phyloP scores from a whole-genome alignment of 2,888 invertebrate genomes.

The Caenorhabditis sp. region DNA sequence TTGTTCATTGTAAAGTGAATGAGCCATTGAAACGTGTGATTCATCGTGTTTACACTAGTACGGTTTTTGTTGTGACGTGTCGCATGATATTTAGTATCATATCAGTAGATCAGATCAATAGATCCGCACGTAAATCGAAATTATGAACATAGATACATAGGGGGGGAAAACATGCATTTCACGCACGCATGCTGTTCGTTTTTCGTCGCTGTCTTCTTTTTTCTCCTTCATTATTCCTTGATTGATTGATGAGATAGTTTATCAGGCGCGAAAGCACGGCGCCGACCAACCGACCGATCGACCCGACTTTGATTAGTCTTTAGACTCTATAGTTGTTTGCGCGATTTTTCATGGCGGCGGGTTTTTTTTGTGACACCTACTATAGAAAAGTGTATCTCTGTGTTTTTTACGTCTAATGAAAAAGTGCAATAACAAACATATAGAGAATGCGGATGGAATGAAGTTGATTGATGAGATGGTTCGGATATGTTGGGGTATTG shows the following conservation, averaged over 20 bases:
- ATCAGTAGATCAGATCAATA: not conserved
- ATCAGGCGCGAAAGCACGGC: not conserved
- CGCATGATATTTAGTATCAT: no score
- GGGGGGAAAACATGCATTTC: not conserved
- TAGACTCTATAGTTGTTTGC: not conserved
- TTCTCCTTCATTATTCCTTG: not conserved
- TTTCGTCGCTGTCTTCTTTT: not conserved
- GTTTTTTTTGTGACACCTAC: not conserved
- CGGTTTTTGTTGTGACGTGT: no score
- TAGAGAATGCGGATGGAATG: not conserved
- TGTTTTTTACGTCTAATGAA: not conserved
- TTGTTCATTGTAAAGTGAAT: no score
- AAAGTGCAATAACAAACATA: not conserved
- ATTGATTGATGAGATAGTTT: constrained; percentile 1
- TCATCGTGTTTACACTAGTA: no score
- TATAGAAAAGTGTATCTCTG: no score
- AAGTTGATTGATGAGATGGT: not conserved
- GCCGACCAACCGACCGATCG: not conserved
- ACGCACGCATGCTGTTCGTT: not conserved
- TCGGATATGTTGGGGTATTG: not conserved
- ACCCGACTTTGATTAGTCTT: not conserved
- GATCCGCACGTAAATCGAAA: not conserved
- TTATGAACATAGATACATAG: not conserved
- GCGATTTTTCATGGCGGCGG: not conserved
- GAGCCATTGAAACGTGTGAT: no score